phyloP scores from a whole-genome alignment of 2,888 invertebrate genomes.

The Latrodectus elegans region DNA sequence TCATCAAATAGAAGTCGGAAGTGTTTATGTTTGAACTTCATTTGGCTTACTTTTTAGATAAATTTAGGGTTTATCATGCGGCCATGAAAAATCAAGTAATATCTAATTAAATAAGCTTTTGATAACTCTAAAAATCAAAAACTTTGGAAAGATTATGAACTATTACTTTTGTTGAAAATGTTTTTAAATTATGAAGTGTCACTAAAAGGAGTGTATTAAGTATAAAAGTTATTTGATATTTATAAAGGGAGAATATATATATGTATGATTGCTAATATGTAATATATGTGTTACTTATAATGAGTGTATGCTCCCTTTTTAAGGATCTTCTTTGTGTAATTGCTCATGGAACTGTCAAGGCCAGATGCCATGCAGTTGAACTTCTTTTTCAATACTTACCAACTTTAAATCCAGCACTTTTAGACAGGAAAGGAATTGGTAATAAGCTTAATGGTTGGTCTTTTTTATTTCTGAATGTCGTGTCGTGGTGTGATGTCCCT shows the following conservation, averaged over 20 bases:
- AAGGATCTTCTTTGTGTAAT: constrained; percentile 93
- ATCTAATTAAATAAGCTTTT: too few relatives aligned
- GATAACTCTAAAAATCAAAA: too few relatives aligned
- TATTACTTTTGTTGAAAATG: not conserved
- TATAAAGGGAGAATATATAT: too few relatives aligned
- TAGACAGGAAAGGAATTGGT: constrained; percentile 82
- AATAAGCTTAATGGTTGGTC: constrained; percentile 70
- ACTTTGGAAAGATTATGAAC: not conserved
- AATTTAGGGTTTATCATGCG: too few relatives aligned
- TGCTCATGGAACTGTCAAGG: constrained; percentile 95
- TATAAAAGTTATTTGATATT: too few relatives aligned
- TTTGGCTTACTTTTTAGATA: too few relatives aligned
- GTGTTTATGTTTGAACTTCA: too few relatives aligned
- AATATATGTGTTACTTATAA: too few relatives aligned
- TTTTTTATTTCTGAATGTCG: constrained; percentile 55
- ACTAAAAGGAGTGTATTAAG: too few relatives aligned
- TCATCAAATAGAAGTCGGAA: too few relatives aligned
- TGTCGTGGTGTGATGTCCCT: constrained; percentile 39
- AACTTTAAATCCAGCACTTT: constrained; percentile 93
- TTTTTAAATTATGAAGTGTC: not conserved
- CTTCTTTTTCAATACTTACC: constrained; percentile 99
- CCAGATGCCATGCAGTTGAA: constrained; percentile 95
- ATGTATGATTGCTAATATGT: too few relatives aligned
- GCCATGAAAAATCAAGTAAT: too few relatives aligned
- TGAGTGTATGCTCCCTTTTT: not conserved